Conservation (phyloP, 2,797 vertebrate species). For the Rhinophrynus dorsalis region DNA sequence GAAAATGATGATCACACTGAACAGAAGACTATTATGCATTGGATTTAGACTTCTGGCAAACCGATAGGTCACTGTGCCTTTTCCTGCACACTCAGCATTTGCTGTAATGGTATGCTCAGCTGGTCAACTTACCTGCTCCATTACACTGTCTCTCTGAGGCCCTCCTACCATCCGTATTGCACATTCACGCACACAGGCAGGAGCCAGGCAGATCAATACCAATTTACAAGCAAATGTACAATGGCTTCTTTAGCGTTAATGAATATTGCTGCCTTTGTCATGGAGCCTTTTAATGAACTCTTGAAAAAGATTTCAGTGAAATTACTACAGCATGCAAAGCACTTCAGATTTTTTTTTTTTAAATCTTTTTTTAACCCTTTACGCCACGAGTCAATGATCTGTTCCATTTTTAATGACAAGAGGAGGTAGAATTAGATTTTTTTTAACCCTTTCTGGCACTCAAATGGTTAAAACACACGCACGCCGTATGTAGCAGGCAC, state of each 20-base stretch:
- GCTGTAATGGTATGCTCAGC: slow-evolving; percentile 39
- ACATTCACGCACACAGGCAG: background rate
- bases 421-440: slow-evolving; percentile 25
- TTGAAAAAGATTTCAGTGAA: slow-evolving; percentile 73
- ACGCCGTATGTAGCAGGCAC: no score
- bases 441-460: no score
- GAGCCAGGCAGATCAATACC: slow-evolving; percentile 74
- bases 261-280: slow-evolving; percentile 75
- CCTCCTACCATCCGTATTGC: slow-evolving; percentile 8
- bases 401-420: slow-evolving; percentile 31
- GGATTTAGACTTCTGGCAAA: slow-evolving; percentile 64
- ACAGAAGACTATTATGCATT: slow-evolving; percentile 59
- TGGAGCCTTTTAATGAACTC: slow-evolving; percentile 70
- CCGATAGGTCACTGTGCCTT: slow-evolving; percentile 58
- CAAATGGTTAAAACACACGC: no score
- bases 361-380: background rate
- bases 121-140: slow-evolving; percentile 67
- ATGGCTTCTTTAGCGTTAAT: slow-evolving; percentile 77
- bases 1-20: slow-evolving; percentile 53
- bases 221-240: slow-evolving; percentile 81
- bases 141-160: slow-evolving; percentile 41
- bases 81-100: slow-evolving; percentile 53
- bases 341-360: background rate
- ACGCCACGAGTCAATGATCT: slow-evolving; percentile 26
- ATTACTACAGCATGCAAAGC: slow-evolving; percentile 21